A percentile compares a stretch with the other conserved stretches of the same genome.
Conservation (phyloP, 2,888 invertebrate species). For the Cantharis rustica region DNA sequence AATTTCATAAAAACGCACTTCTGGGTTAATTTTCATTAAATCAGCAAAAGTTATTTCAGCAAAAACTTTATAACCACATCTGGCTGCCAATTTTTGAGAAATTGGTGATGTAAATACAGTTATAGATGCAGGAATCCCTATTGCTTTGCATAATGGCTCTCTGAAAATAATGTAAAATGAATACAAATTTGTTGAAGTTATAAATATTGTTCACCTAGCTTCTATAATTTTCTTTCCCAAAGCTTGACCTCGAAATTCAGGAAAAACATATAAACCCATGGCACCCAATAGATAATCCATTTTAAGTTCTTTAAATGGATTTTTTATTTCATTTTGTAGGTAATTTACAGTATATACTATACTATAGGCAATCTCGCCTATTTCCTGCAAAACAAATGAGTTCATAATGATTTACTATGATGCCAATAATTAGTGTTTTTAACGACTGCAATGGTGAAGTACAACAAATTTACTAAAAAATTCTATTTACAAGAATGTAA, state of each 20-base stretch:
- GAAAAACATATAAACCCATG: conserved; percentile 46
- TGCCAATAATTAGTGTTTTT: too few species aligned
- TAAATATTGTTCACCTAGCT: conserved; percentile 30
- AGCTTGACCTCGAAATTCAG: conserved; percentile 45
- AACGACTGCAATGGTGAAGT: too few species aligned
- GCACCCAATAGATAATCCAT: conserved; percentile 45
- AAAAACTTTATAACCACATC: conserved; percentile 58
- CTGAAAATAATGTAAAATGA: conserved; percentile 43
- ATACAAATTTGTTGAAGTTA: background rate
- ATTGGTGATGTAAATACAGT: conserved; percentile 62
- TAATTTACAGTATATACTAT: conserved; percentile 6
- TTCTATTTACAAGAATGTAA: too few species aligned
- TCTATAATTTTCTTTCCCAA: conserved; percentile 34
- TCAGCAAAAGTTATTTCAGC: conserved; percentile 58
- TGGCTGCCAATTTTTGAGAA: conserved; percentile 60
- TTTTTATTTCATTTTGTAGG: conserved; percentile 27
- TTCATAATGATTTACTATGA: too few species aligned
- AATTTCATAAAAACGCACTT: conserved; percentile 33
- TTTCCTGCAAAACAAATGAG: background rate
- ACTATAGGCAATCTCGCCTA: background rate
- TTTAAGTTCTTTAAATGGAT: conserved; percentile 36
- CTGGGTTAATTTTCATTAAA: conserved; percentile 47
- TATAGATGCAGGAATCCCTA: conserved; percentile 58
- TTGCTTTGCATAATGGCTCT: conserved; percentile 59
- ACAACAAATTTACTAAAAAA: too few species aligned